Evolutionary conservation across 2,797 vertebrate species (phyloP).

Genomic region (Babyrousa celebensis): DNA sequence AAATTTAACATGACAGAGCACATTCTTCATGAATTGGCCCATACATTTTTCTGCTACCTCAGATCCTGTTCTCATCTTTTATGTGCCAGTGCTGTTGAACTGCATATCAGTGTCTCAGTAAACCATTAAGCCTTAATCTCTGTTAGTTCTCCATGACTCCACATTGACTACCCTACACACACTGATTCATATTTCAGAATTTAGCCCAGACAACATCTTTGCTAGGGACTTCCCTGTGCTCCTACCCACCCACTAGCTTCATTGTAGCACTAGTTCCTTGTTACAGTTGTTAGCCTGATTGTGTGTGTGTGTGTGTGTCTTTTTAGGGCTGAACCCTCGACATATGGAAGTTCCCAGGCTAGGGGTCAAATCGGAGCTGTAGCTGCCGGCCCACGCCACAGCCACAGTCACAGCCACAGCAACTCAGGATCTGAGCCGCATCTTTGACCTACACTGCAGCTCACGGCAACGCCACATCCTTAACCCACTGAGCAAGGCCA

Average conservation of each 20-base stretch:
- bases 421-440: too few relatives aligned
- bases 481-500: too few relatives aligned
- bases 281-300: not conserved
- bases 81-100: not conserved
- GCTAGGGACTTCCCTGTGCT: not conserved
- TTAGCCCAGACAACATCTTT: not conserved
- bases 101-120: not conserved
- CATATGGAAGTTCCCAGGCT: too few relatives aligned
- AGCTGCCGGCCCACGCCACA: too few relatives aligned
- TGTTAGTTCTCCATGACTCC: not conserved
- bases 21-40: not conserved
- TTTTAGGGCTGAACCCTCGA: too few relatives aligned
- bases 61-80: not conserved
- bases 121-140: not conserved
- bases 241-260: not conserved
- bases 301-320: too few relatives aligned
- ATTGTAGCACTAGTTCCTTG: not conserved
- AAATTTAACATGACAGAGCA: not conserved
- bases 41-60: not conserved
- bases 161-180: not conserved
- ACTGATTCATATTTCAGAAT: slow-evolving; percentile 36
- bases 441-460: too few relatives aligned
- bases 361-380: too few relatives aligned
- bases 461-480: too few relatives aligned
- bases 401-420: too few relatives aligned